Evolutionary conservation across 2,797 vertebrate genomes (phyloP).

Genomic region (Champsocephalus gunnari): DNA sequence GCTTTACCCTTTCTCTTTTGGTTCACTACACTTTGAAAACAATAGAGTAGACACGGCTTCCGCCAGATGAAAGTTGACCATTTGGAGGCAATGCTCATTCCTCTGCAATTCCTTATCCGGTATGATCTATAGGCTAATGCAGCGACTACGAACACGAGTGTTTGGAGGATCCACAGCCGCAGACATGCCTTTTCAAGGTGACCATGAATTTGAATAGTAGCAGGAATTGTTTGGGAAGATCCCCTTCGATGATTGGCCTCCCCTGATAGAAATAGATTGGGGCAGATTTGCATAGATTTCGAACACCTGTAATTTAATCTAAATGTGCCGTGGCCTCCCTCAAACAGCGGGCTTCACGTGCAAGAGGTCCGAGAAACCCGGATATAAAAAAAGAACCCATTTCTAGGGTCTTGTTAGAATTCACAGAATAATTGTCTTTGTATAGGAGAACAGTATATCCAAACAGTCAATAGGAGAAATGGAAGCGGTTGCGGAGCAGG

Average conservation of each 20-base stretch:
- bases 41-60: constrained; percentile 70
- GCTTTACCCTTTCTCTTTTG: constrained; percentile 82
- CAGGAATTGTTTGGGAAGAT: constrained; percentile 75
- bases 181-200: constrained; percentile 79
- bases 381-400: constrained; percentile 42
- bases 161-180: constrained; percentile 57
- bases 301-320: constrained; percentile 84
- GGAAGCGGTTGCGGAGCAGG: constrained; percentile 85
- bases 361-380: constrained; percentile 17
- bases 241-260: constrained; percentile 76
- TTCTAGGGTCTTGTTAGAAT: constrained; percentile 86
- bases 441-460: constrained; percentile 86
- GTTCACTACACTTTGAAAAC: constrained; percentile 85
- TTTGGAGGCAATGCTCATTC: constrained; percentile 80
- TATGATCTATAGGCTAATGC: constrained; percentile 26
- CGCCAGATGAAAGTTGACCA: constrained; percentile 83
- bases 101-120: constrained; percentile 65
- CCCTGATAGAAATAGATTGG: constrained; percentile 80
- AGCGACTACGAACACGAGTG: constrained; percentile 59
- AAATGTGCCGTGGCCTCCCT: constrained; percentile 78
- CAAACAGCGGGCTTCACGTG: constrained; percentile 68
- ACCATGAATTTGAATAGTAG: constrained; percentile 83
- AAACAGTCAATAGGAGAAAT: constrained; percentile 91
- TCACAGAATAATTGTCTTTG: constrained; percentile 89
- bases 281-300: constrained; percentile 83